Evolutionary conservation across 2,113 vertebrate genomes (phyloP), one percentile per base, ranked within the genome.

Genomic region (Myotis davidii): DNA sequence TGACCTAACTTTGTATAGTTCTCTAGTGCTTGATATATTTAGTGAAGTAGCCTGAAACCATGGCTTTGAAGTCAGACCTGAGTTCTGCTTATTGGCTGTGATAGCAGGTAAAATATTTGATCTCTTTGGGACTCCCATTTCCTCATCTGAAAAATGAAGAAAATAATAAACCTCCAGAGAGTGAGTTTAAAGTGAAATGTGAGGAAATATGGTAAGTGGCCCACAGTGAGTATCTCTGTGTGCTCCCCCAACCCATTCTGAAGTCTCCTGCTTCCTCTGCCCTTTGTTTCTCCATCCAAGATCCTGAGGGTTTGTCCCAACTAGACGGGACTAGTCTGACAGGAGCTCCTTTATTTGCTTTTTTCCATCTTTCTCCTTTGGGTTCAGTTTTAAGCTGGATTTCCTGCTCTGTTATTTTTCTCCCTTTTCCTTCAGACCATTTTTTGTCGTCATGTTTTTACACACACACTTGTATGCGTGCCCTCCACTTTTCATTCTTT

Each of bases 361-460:
- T 89, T 94, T 90, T 54, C 82, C 65, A 34, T 74, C 45, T 90
- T 90, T 67, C 88, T 94, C 73, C 77, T 37, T 32, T 52, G 83
- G 85, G 54, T 52, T 94, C 78, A 42, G 52, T 90, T 86, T 90
- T 65, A 77, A 65, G 65, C 92, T 95, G 59, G 32, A 69, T 74
- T 88, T 90, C 79, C 78, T 90, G n/a, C 73, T 90, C 42, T 93
- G 65, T 52, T 81, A 29, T 83, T 78, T 95, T 74, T 96, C 72
- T 92, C 72, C 90, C 50, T 54, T 65, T 90, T 34, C 79, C 85
- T 83, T 89, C 20, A 52, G 61, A 69, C 83, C 37, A 1, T 90
- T 95, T 91, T 91, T 88, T 73, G 48, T 74, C 91, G 79, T 95
- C 34, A 25, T 73, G 48, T 82, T 88, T 79, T 72, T 16, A n/a